Base-by-base conservation (phyloP, 2,888 invertebrate genomes). In the Sipunculus nudus region DNA sequence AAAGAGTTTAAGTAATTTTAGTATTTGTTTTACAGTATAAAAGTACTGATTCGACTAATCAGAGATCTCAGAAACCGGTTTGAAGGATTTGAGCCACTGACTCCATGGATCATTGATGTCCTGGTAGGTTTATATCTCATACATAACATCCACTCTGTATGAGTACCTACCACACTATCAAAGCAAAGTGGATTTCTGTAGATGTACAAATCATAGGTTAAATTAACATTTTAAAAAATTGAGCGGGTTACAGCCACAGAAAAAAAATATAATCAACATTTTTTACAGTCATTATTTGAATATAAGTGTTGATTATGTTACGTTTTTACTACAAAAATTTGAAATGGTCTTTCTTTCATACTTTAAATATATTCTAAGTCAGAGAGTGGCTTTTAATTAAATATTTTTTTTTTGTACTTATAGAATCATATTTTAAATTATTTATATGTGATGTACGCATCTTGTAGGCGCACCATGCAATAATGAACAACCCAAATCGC, bases 51-150 rank as follows among this genome's bases (percentile, higher is more conserved):
- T 72, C 89, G 98, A 1, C 87, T 99, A 26, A 86, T 99, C n/a
- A 89, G 96, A 65, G 98, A 98, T 86, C 88, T 98, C 76, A 89
- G 93, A 73, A 89, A 89, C 53, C 89, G 98, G 19, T 97, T 95
- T 85, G 89, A 92, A 65, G 96, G 96, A 0, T 89, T 98, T 61
- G 89, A 92, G 63, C 92, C 95, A 1, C 87, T 99, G 8, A 93
- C 93, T 1, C 94, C 96, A 0, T 99, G 98, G 98, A 94, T 96
- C 90, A 86, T 98, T 35, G 97, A 98, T 86, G 87, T 98, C 41
- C 87, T 98, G 75, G 87, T 87, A 74, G 72, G 83, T 72, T 41
- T 13, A 8, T 46, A 10, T n/a, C 38, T n/a, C n/a, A n/a, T n/a
- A n/a, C n/a, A 23, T 10, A 13, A 35, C 38, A 35, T 10, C 16